A percentile compares a stretch with the other conserved stretches of the same genome.
These are phyloP conservation scores for Oryzias javanicus DNA, from an alignment of 2,113 vertebrate genomes.

Conservation along the genomic window DNA sequence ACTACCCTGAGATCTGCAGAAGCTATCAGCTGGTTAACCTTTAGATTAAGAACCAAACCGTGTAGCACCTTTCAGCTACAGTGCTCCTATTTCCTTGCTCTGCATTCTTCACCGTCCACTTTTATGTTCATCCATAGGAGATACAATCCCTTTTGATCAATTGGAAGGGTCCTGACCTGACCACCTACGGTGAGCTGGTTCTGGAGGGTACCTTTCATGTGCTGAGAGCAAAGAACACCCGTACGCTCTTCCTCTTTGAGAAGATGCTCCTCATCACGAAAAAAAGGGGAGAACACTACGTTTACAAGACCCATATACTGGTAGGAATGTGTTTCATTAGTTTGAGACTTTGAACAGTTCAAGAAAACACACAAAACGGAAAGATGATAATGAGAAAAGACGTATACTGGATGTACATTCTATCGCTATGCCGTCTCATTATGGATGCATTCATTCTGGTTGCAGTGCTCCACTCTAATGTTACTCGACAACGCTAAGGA, in stretches of 20 bases:
- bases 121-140: constrained; percentile 78
- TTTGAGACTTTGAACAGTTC: not conserved
- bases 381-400: not conserved
- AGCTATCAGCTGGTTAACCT: too few relatives aligned
- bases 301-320: constrained; percentile 91
- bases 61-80: too few relatives aligned
- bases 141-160: constrained; percentile 94
- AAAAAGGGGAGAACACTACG: constrained; percentile 89
- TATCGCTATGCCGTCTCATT: not conserved
- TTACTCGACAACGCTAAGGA: constrained; percentile 92
- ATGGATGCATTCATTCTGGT: constrained; percentile 14
- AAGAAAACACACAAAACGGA: not conserved
- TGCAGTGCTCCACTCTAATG: constrained; percentile 93
- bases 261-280: constrained; percentile 92
- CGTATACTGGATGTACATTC: not conserved
- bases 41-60: too few relatives aligned
- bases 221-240: constrained; percentile 87
- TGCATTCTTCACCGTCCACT: not conserved
- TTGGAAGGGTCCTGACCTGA: constrained; percentile 94
- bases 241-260: constrained; percentile 93
- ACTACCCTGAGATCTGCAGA: too few relatives aligned
- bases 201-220: constrained; percentile 93
- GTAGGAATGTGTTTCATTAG: constrained; percentile 64
- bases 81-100: not conserved
- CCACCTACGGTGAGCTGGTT: constrained; percentile 90